Base-by-base conservation (phyloP, 2,797 vertebrate species). In the Epinephelus coioides region DNA sequence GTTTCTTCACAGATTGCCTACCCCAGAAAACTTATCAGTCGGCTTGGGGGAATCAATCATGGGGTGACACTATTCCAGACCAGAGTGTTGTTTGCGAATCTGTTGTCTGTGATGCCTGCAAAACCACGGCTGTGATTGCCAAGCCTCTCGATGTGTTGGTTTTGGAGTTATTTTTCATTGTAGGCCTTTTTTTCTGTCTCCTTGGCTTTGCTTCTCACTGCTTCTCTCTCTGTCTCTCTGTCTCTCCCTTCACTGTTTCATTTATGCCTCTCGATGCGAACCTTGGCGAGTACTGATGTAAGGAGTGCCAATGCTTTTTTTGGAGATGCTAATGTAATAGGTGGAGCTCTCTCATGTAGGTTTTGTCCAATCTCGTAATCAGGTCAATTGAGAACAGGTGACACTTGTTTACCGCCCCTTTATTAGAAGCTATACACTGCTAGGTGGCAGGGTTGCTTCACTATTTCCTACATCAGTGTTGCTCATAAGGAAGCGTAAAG, bases 31-130 rank as follows among this genome's bases (percentile, higher is more conserved):
- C 79, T 87, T 93, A 94, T 94, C 92, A 93, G 89, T 91, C 43
- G 67, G 83, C 87, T 85, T 82, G 86, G 87, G 79, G 79, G 88
- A 94, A 95, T 95, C 94, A 94, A 95, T 95, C 94, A 94, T 78
- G 69, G 76, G 85, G 71, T 80, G 83, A 93, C 91, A 91, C 91
- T 90, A 92, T 93, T 92, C 85, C 77, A 81, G 83, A 90, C 92
- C 84, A 90, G 73, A 84, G 81, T 82, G 89, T 91, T 94, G 88
- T 94, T 94, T 93, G 86, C 12, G 83, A 92, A 90, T 94, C 89
- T 93, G 91, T 91, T 90, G 94, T 95, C 91, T 91, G 88, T 86
- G 83, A 89, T 82, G 85, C 78, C 87, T 88, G 89, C 85, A 90
- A 91, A 92, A 87, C 82, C 85, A 79, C 69, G 55, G 68, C 82